Evolutionary conservation across 2,797 vertebrate species (phyloP), one percentile per base, ranked within the genome.

Genomic region (Cheirogaleus major): DNA sequence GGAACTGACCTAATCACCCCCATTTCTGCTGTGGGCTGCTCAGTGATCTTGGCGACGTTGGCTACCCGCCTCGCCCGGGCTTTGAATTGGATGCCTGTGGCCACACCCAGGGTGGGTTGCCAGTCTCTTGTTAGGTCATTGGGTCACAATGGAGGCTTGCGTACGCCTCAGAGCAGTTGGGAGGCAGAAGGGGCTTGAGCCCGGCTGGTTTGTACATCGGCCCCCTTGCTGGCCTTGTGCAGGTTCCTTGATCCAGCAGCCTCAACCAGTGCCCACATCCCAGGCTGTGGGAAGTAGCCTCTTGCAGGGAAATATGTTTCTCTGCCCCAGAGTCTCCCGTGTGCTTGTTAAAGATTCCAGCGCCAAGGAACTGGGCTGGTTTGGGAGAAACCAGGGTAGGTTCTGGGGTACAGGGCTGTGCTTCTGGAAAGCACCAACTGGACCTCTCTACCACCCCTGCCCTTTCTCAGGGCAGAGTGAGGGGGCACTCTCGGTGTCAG

Each of bases 131-230:
- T 3, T 25, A 59, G 48, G 61, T 52, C 22, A 2, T 25, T 14
- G 41, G 78, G 59, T 63, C 32, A 7, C 35, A 32, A 55, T 38
- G 38, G 18, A 52, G 69, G 43, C 76, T 27, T n/a, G 7, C 1
- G 14, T 10, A 17, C 13, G 20, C 5, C 48, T 30, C 17, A 0
- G 61, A 57, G 27, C 38, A 4, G 55, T 12, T 11, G 48, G 70
- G 48, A 61, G 23, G 45, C 2, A 2, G 6, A 10, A 13, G 50
- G 50, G 9, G 1, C 30, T 3, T 8, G 15, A 41, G 83, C 81
- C 25, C 27, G 23, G 25, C 7, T 4, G 69, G 48, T 45, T 25
- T 4, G 6, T 23, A 10, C 15, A 0, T 32, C 12, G 1, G 18
- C 52, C 10, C 14, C 45, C n/a, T 25, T 8, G 63, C 35, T 61